Evolutionary conservation across 2,888 invertebrate genomes (phyloP).

Genomic region (Nomada hirtipes): DNA sequence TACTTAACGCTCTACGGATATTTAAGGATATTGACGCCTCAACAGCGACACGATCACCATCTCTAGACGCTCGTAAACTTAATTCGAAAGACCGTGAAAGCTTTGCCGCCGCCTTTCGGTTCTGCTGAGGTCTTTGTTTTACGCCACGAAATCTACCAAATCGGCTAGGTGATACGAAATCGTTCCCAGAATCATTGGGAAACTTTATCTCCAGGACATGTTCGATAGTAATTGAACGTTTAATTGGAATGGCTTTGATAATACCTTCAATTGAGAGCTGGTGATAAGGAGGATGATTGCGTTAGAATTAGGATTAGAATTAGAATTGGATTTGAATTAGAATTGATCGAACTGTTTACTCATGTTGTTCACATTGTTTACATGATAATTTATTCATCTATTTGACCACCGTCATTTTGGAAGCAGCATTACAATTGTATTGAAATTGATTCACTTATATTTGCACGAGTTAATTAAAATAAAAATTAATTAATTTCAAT

Average conservation of each 20-base stretch:
- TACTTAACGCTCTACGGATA: conserved; percentile 66
- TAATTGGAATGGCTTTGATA: neutral
- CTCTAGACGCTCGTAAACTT: conserved; percentile 53
- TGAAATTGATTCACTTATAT: neutral
- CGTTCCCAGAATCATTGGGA: neutral
- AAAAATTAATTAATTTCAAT: too few relatives aligned
- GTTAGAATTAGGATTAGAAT: too few relatives aligned
- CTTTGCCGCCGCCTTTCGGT: neutral
- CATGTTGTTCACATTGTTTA: too few relatives aligned
- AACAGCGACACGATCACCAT: conserved; percentile 11
- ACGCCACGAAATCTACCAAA: neutral
- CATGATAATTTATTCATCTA: neutral
- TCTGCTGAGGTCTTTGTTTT: neutral
- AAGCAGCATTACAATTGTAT: neutral
- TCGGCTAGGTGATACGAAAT: neutral
- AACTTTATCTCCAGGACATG: neutral
- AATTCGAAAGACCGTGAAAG: conserved; percentile 36
- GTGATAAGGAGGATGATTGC: too few relatives aligned
- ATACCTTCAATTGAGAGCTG: too few relatives aligned
- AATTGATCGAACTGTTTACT: too few relatives aligned
- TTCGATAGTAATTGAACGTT: neutral
- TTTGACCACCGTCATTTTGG: neutral
- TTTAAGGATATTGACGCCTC: conserved; percentile 59
- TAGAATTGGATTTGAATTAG: too few relatives aligned
- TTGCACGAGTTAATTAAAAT: neutral